phyloP scores from a whole-genome alignment of 1,140 invertebrate genomes.

The Diuraphis noxia region DNA sequence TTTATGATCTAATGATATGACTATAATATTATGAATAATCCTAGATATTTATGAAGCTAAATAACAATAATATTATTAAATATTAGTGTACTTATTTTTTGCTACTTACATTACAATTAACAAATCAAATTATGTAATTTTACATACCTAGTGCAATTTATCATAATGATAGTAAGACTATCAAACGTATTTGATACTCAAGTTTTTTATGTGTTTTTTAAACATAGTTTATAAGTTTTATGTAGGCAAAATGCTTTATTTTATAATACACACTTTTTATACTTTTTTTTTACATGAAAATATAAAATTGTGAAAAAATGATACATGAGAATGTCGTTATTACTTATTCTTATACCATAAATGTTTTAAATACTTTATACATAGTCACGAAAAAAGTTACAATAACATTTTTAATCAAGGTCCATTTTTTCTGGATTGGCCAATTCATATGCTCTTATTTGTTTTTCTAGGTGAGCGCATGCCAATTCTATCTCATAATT shows the following conservation, averaged over 20 bases:
- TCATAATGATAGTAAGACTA: neutral
- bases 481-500: slow-evolving; percentile 92
- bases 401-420: neutral
- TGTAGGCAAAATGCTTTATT: slow-evolving; percentile 48
- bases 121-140: slow-evolving; percentile 17
- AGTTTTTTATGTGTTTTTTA: slow-evolving; percentile 38
- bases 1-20: neutral
- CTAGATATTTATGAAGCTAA: neutral
- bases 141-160: slow-evolving; percentile 43
- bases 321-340: neutral
- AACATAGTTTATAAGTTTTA: slow-evolving; percentile 28
- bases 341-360: slow-evolving; percentile 15
- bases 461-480: slow-evolving; percentile 64
- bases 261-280: slow-evolving; percentile 42
- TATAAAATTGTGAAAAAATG: slow-evolving; percentile 37
- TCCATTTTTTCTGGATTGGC: neutral
- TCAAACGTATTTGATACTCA: slow-evolving; percentile 18
- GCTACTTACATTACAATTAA: neutral
- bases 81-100: slow-evolving; percentile 17
- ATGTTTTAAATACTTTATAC: slow-evolving; percentile 29
- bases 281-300: slow-evolving; percentile 43
- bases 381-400: neutral
- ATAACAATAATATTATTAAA: slow-evolving; percentile 19
- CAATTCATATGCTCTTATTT: slow-evolving; percentile 58
- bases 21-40: neutral